A percentile compares a stretch with the other conserved stretches of the same genome.
phyloP scores from a whole-genome alignment of 2,888 invertebrate species.

The Megastigmus dorsalis region DNA sequence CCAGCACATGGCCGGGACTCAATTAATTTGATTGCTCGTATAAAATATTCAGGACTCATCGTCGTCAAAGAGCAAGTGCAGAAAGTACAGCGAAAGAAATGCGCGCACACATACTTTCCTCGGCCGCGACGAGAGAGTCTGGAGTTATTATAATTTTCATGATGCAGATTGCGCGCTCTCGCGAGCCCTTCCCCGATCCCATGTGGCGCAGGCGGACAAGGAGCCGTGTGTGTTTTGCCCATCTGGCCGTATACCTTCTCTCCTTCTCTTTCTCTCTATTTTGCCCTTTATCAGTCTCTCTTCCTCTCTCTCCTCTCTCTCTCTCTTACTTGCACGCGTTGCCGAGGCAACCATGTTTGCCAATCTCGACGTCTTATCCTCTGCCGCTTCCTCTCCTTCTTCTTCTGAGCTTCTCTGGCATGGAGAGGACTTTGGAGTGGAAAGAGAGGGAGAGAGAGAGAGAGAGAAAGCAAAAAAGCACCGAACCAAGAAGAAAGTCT shows the following conservation, averaged over 20 bases:
- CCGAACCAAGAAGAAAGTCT: conserved; percentile 47
- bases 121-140: too few relatives aligned
- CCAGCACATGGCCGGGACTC: too few relatives aligned
- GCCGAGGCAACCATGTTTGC: conserved; percentile 55
- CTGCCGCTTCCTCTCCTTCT: conserved; percentile 24
- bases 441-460: neutral
- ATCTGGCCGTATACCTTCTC: conserved; percentile 9
- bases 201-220: conserved; percentile 16
- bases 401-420: conserved; percentile 3
- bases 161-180: conserved; percentile 20
- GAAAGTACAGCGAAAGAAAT: neutral
- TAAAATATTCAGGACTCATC: neutral
- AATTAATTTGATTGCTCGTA: conserved; percentile 15
- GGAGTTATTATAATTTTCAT: conserved; percentile 50
- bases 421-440: conserved; percentile 13
- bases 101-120: neutral
- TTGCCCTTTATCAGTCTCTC: conserved; percentile 31
- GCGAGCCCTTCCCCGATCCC: neutral
- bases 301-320: conserved; percentile 12
- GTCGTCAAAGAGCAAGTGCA: neutral
- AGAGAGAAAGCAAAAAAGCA: conserved; percentile 3
- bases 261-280: conserved; percentile 30
- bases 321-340: conserved; percentile 47
- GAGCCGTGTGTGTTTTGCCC: conserved; percentile 39
- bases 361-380: conserved; percentile 50